These are phyloP conservation scores for Anolis carolinensis DNA, from an alignment of 2,113 vertebrate genomes.

Conservation along the genomic window DNA sequence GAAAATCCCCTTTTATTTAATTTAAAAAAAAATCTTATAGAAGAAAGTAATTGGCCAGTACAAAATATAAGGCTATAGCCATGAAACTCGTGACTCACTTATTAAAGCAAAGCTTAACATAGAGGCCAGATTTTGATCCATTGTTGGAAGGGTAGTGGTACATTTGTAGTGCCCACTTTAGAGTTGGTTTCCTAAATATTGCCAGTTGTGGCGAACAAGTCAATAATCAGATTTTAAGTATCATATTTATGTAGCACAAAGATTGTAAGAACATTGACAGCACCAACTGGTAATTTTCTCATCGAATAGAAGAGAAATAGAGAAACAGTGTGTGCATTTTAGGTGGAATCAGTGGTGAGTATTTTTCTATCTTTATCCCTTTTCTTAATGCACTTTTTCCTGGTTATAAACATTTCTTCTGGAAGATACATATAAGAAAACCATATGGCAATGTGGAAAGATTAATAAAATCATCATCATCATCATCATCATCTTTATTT, in stretches of 20 bases:
- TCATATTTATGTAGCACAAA: neutral
- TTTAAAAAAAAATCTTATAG: neutral
- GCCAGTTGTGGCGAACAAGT: neutral
- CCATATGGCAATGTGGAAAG: no score
- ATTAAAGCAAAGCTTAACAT: neutral
- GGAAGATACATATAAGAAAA: no score
- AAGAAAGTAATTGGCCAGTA: neutral
- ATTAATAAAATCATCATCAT: no score
- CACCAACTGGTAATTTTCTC: neutral
- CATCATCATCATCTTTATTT: no score
- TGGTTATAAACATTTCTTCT: slow-evolving; percentile 17
- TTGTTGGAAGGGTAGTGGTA: neutral
- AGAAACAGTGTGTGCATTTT: neutral
- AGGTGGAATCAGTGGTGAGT: neutral
- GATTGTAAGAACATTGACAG: neutral
- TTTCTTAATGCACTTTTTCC: neutral
- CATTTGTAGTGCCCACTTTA: neutral
- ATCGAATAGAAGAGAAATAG: neutral
- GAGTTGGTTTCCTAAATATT: neutral
- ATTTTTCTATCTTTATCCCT: slow-evolving; percentile 7
- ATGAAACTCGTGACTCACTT: neutral
- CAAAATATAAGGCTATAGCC: neutral
- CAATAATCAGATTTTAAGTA: neutral
- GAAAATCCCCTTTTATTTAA: neutral
- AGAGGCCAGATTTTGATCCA: neutral